Evolutionary conservation across 2,113 vertebrate genomes (phyloP), one percentile per base, ranked within the genome.

Genomic region (Trichomycterus rosablanca): DNA sequence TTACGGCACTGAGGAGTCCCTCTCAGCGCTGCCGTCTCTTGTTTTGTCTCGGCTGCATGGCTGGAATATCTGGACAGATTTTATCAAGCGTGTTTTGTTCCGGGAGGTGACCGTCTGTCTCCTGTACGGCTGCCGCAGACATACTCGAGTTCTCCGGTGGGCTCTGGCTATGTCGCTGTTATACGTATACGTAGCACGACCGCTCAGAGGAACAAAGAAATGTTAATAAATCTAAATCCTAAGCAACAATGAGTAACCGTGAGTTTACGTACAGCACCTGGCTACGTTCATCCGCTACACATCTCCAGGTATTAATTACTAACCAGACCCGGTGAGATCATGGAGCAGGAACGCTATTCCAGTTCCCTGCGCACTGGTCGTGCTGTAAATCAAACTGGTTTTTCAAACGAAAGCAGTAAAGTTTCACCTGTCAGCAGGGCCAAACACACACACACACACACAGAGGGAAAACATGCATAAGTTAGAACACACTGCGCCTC

Each of bases 61-160:
- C 76, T 86, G 77, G 65, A 79, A 83, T 87, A 83, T 85, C 81
- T 83, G 76, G 78, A 71, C 73, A 81, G 83, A 85, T 86, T 81
- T 81, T 83, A 88, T 85, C 76, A 73, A 70, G 75, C 59, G 71
- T 74, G 81, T 66, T 70, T 70, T 60, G 80, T 75, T 52, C 77
- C 76, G 68, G 22, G 76, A 84, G 80, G 68, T 79, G 77, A 61
- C 62, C 65, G 35, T 19, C 46, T 68, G 69, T 83, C 80, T 86
- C 74, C 72, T 74, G 78, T 76, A 72, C 62, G 53, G 63, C 32
- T 65, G 14, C 34, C 45, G 32, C 24, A 50, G 49, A 73, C 56
- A 32, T 44, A 40, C 55, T 32, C 70, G 35, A 50, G 48, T 59
- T 60, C 48, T 49, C 50, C 18, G 52, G 1, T 12, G 7, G 7